Evolutionary conservation across 2,797 vertebrate genomes (phyloP).

Genomic region (Limnodromus scolopaceus): DNA sequence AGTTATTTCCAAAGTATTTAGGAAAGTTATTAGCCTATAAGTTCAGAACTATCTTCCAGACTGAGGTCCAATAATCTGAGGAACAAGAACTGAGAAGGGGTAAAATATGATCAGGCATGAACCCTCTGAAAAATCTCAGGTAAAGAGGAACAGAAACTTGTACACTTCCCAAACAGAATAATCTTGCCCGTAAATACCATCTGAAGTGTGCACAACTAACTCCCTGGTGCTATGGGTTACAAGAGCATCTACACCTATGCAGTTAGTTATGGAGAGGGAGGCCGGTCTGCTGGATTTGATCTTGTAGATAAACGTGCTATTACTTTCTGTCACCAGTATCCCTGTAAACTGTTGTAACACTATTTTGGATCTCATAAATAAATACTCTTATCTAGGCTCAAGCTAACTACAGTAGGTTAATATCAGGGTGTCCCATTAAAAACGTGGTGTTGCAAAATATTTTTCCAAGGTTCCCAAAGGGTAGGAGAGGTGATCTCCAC

Average conservation of each 20-base stretch:
- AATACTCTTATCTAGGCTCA: not conserved
- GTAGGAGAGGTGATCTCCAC: not conserved
- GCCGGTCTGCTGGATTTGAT: not conserved
- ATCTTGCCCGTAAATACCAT: not conserved
- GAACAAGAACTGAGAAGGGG: not conserved
- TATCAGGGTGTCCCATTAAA: not conserved
- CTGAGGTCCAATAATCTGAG: not conserved
- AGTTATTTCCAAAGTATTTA: not conserved
- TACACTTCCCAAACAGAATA: not conserved
- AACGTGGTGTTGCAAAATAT: not conserved
- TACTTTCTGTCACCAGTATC: not conserved
- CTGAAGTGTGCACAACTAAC: not conserved
- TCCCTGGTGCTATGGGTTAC: not conserved
- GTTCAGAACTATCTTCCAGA: not conserved
- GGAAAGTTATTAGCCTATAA: not conserved
- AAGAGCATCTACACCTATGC: not conserved
- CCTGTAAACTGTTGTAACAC: not conserved
- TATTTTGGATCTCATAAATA: not conserved
- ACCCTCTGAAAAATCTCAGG: not conserved
- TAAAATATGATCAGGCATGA: rapidly evolving
- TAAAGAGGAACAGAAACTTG: not conserved
- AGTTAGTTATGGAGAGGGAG: not conserved
- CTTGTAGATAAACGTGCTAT: not conserved
- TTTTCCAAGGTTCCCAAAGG: not conserved
- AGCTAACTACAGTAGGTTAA: not conserved